These are phyloP conservation scores for Ornithorhynchus anatinus DNA, from an alignment of 2,113 vertebrate genomes.

Conservation along the genomic window DNA sequence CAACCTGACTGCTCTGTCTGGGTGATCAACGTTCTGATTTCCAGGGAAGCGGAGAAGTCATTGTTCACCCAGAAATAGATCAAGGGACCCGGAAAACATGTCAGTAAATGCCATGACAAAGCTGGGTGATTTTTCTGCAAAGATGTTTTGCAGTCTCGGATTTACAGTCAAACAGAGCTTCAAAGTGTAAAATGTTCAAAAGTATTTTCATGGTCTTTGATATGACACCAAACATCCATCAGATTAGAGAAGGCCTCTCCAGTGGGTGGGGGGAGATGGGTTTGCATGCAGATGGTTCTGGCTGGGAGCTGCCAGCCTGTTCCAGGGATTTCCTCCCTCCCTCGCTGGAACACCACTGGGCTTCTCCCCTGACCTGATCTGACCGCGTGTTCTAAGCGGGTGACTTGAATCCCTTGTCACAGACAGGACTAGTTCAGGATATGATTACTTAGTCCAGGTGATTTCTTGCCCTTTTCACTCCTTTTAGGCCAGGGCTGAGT, in stretches of 20 bases:
- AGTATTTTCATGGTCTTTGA: not conserved
- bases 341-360: not conserved
- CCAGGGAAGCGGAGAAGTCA: not conserved
- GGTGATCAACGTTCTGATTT: conserved; percentile 11
- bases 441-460: no score
- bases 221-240: accelerated
- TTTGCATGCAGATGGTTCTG: not conserved
- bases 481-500: no score
- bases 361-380: no score
- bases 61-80: conserved; percentile 33
- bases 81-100: not conserved
- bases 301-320: not conserved
- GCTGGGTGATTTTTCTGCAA: not conserved
- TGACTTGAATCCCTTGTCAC: no score
- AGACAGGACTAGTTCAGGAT: no score
- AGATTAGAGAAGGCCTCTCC: not conserved
- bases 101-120: not conserved
- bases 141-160: not conserved
- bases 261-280: not conserved
- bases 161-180: not conserved
- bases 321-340: not conserved
- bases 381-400: no score
- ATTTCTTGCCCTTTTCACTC: no score
- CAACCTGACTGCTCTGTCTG: not conserved
- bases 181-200: not conserved